A percentile compares a stretch with the other conserved stretches of the same genome.
These are phyloP conservation scores for Drosophila nasuta DNA, from an alignment of 1,140 invertebrate species.

Conservation along the genomic window DNA sequence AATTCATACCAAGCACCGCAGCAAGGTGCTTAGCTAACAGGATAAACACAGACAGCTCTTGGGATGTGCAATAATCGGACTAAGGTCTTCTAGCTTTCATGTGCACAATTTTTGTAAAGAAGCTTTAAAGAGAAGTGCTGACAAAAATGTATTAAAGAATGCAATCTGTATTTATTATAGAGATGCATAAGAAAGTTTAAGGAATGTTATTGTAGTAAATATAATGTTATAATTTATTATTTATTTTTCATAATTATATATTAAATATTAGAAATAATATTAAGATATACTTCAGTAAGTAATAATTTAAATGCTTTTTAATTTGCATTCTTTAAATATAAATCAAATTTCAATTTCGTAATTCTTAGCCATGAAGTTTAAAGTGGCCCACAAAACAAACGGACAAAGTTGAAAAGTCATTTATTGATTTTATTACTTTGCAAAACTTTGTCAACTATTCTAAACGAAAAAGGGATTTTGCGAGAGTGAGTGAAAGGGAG, in stretches of 20 bases:
- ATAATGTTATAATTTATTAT: no score
- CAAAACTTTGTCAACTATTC: slow-evolving; percentile 60
- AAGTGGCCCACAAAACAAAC: slow-evolving; percentile 35
- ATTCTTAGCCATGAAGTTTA: slow-evolving; percentile 36
- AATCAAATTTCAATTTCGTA: slow-evolving; percentile 43
- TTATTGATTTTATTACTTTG: slow-evolving; percentile 71
- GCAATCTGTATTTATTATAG: no score
- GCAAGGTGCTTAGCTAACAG: slow-evolving; percentile 42
- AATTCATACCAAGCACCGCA: slow-evolving; percentile 68
- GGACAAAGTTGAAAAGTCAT: slow-evolving; percentile 48
- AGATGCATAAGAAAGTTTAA: no score
- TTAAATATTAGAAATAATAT: no score
- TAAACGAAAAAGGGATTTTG: background rate
- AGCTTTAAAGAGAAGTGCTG: background rate
- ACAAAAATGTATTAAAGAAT: background rate
- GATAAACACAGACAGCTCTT: slow-evolving; percentile 21
- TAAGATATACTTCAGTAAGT: no score
- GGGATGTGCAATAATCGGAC: background rate
- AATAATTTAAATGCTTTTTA: background rate
- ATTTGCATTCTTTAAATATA: slow-evolving; percentile 22
- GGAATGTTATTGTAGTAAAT: no score
- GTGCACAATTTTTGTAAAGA: background rate
- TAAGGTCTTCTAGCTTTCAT: slow-evolving; percentile 14
- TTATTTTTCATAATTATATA: no score
- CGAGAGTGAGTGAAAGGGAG: background rate